A percentile compares a stretch with the other conserved stretches of the same genome.
phyloP scores from a whole-genome alignment of 2,888 invertebrate genomes.

The Dioctria rufipes region DNA sequence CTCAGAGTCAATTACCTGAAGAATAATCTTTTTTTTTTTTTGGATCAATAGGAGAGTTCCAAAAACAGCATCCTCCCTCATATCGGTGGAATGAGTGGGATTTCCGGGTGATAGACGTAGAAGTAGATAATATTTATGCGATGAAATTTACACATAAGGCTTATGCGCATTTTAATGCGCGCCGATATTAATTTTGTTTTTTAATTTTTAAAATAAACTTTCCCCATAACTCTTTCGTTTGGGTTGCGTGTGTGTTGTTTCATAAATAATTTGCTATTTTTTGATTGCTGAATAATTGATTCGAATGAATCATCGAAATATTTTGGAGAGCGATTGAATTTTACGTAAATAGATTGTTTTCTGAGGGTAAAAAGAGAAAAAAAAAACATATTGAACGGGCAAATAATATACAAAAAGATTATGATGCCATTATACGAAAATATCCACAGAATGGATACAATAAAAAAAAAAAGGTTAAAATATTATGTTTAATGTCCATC shows the following conservation, averaged over 20 bases:
- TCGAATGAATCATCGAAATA: not conserved
- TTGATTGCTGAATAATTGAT: not conserved
- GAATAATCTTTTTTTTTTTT: not conserved
- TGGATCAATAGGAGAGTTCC: not conserved
- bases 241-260: not conserved
- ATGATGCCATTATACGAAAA: too few species aligned
- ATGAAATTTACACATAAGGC: not conserved
- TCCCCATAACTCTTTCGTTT: not conserved
- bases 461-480: too few species aligned
- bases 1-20: not conserved
- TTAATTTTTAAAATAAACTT: not conserved
- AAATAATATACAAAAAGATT: too few species aligned
- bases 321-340: not conserved
- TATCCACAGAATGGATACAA: too few species aligned
- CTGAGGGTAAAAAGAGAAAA: too few species aligned
- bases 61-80: constrained; percentile 6
- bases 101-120: constrained; percentile 9
- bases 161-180: not conserved
- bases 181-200: not conserved
- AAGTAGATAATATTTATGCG: not conserved
- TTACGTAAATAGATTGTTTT: too few species aligned
- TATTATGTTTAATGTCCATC: too few species aligned
- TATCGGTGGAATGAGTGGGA: not conserved
- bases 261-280: not conserved
- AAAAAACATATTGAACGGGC: too few species aligned